Conservation (phyloP, 2,797 vertebrate genomes). For the Peromyscus melanophrys region DNA sequence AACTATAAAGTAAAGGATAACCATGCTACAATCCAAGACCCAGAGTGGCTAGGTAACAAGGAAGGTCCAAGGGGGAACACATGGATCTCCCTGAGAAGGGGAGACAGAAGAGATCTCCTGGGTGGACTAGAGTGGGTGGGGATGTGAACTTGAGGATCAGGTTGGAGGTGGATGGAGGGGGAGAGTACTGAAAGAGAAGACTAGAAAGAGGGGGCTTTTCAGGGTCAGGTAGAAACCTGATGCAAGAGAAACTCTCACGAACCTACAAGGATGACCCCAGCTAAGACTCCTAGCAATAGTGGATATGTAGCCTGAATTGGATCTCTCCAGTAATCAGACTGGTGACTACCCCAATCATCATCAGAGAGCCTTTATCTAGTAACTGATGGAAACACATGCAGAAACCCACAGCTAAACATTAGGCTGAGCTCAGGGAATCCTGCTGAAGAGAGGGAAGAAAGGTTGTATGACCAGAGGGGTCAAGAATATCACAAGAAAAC, state of each 20-base stretch:
- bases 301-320: background rate
- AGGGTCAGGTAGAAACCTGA: background rate
- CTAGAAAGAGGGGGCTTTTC: background rate
- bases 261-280: background rate
- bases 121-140: background rate
- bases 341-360: background rate
- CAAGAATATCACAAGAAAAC: background rate
- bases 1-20: background rate
- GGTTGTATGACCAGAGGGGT: background rate
- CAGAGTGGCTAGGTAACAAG: background rate
- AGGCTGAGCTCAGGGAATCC: background rate
- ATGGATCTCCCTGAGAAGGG: background rate
- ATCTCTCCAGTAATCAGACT: background rate
- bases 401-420: background rate
- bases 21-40: background rate
- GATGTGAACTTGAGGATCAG: background rate
- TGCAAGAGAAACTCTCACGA: background rate
- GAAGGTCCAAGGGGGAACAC: background rate
- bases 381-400: background rate
- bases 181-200: background rate
- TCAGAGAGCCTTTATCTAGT: background rate
- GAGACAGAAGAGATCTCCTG: background rate
- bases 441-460: background rate
- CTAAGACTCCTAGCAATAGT: background rate
- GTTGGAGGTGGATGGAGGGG: background rate